Evolutionary conservation across 2,888 invertebrate species (phyloP).

Genomic region (Lissocephala sabroskyi): DNA sequence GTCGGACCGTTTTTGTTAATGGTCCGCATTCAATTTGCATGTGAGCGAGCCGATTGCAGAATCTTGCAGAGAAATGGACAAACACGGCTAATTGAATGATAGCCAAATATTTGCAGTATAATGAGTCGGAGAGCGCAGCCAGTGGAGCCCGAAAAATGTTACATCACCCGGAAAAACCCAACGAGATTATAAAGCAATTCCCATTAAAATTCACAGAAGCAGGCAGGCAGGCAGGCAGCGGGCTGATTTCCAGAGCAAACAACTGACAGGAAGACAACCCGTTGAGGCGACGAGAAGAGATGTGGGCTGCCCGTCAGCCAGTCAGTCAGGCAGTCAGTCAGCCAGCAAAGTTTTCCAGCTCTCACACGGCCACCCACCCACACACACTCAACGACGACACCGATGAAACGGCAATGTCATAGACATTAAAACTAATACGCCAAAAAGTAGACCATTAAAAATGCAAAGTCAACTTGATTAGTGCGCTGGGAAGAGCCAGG

Average conservation of each 20-base stretch:
- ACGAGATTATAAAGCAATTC: no score
- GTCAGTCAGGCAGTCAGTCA: no score
- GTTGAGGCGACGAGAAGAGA: no score
- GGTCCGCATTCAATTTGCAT: constrained; percentile 6
- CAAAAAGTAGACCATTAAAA: constrained; percentile 56
- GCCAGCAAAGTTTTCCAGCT: not conserved
- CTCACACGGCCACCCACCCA: constrained; percentile 4
- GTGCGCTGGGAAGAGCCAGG: no score
- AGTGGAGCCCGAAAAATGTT: no score
- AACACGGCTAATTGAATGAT: constrained; percentile 8
- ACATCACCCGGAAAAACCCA: no score
- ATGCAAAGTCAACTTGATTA: no score
- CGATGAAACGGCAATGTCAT: constrained; percentile 16
- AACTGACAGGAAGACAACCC: constrained; percentile 4
- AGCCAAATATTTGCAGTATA: constrained; percentile 30
- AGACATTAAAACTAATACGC: constrained; percentile 56
- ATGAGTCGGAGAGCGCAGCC: no score
- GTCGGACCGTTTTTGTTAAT: constrained; percentile 24
- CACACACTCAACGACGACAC: constrained; percentile 3
- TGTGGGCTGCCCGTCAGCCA: no score
- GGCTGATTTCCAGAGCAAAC: not conserved
- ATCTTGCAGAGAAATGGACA: not conserved
- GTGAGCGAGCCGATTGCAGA: constrained; percentile 13
- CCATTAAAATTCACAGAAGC: no score
- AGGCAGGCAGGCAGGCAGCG: no score